These are phyloP conservation scores for Amphipoea oculea DNA, from an alignment of 2,888 invertebrate genomes.

Conservation along the genomic window DNA sequence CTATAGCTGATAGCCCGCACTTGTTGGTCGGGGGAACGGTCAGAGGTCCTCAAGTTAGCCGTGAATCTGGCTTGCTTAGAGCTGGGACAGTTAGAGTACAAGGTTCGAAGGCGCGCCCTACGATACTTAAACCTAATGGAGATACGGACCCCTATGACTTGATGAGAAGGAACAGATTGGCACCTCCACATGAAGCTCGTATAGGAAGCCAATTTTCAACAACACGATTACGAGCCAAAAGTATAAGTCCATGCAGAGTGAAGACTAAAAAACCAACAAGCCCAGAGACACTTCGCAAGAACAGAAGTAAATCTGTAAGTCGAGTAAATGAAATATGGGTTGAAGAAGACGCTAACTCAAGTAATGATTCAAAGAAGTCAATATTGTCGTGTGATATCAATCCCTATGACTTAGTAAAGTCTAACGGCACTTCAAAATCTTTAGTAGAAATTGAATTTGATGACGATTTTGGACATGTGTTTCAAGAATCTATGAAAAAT, in stretches of 20 bases:
- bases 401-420: slow-evolving; percentile 95
- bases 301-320: slow-evolving; percentile 87
- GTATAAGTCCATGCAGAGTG: slow-evolving; percentile 90
- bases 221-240: slow-evolving; percentile 89
- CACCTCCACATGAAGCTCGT: slow-evolving; percentile 91
- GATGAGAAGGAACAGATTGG: slow-evolving; percentile 94
- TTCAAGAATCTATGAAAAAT: slow-evolving; percentile 83
- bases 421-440: slow-evolving; percentile 85
- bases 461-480: slow-evolving; percentile 86
- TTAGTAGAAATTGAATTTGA: slow-evolving; percentile 89
- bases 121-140: slow-evolving; percentile 91
- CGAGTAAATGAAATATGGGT: slow-evolving; percentile 88
- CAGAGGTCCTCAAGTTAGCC: slow-evolving; percentile 87
- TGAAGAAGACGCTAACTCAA: slow-evolving; percentile 79
- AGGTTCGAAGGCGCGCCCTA: slow-evolving; percentile 91
- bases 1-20: slow-evolving; percentile 91
- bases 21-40: slow-evolving; percentile 91
- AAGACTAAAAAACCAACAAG: slow-evolving; percentile 88
- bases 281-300: slow-evolving; percentile 83
- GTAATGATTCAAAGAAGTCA: slow-evolving; percentile 90
- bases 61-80: slow-evolving; percentile 87
- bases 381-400: slow-evolving; percentile 96
- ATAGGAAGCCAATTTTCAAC: slow-evolving; percentile 89
- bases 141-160: slow-evolving; percentile 94
- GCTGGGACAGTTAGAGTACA: slow-evolving; percentile 92